Evolutionary conservation across 2,113 vertebrate genomes (phyloP).

Genomic region (Ceyx cyanopectus): DNA sequence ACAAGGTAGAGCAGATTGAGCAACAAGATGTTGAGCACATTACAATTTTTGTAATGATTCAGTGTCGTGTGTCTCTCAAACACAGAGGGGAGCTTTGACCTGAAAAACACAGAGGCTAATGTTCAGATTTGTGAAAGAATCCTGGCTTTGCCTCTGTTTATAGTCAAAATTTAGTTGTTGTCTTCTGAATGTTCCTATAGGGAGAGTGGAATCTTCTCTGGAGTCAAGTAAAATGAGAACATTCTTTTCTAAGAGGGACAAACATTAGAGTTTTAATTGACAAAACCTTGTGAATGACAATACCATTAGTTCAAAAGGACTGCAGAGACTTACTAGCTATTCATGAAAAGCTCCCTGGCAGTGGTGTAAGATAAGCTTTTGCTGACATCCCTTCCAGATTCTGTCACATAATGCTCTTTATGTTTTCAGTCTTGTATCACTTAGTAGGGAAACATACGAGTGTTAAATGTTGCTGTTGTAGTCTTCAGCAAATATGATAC

Average conservation of each 20-base stretch:
- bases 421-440: background rate
- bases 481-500: background rate
- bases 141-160: background rate
- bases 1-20: background rate
- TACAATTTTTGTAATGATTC: background rate
- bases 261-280: background rate
- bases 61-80: background rate
- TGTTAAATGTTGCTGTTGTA: background rate
- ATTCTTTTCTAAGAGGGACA: background rate
- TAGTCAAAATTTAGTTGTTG: background rate
- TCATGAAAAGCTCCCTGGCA: background rate
- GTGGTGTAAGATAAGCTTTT: background rate
- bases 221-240: background rate
- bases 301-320: background rate
- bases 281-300: background rate
- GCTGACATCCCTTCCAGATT: background rate
- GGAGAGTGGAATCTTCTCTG: background rate
- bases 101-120: background rate
- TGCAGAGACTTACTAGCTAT: background rate
- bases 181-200: background rate
- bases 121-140: background rate
- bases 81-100: background rate
- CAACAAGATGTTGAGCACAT: background rate
- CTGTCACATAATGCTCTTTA: background rate
- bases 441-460: background rate